These are phyloP conservation scores for Euzetes globulus DNA, from an alignment of 2,888 invertebrate species.

Conservation along the genomic window DNA sequence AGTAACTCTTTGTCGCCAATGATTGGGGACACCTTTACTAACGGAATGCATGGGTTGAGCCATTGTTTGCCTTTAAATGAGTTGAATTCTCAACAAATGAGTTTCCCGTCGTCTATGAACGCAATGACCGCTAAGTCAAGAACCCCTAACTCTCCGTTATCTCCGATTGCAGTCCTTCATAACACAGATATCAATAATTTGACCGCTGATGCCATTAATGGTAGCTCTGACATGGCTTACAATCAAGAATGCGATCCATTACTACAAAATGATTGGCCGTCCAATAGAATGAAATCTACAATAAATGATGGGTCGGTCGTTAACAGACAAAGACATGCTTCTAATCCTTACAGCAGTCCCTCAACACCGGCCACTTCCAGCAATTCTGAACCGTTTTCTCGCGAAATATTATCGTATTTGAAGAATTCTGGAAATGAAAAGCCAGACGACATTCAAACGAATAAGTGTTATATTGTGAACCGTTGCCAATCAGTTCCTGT, in stretches of 20 bases:
- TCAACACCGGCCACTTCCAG: neutral
- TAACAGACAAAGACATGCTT: slow-evolving; percentile 37
- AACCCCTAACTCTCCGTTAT: slow-evolving; percentile 19
- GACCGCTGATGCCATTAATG: neutral
- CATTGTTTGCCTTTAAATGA: neutral
- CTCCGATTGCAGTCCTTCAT: slow-evolving; percentile 12
- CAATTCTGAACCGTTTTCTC: neutral
- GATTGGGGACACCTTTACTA: slow-evolving; percentile 23
- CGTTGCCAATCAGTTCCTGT: slow-evolving; percentile 74
- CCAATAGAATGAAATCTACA: neutral
- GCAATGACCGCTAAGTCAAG: neutral
- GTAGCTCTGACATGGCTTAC: slow-evolving; percentile 7
- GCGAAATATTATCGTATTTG: slow-evolving; percentile 20
- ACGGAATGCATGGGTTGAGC: neutral
- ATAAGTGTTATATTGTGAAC: slow-evolving; percentile 40
- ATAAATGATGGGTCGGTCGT: neutral
- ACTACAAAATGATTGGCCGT: slow-evolving; percentile 1
- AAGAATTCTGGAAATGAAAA: slow-evolving; percentile 11
- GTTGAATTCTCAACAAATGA: neutral
- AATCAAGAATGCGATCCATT: slow-evolving; percentile 14
- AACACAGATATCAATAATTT: neutral
- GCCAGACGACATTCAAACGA: neutral
- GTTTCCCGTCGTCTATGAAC: neutral
- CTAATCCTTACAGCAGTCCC: slow-evolving; percentile 35
- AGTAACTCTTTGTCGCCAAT: slow-evolving; percentile 37